A percentile compares a stretch with the other conserved stretches of the same genome.
Evolutionary conservation across 2,888 invertebrate genomes (phyloP).

Genomic region (Hylaea fasciaria): DNA sequence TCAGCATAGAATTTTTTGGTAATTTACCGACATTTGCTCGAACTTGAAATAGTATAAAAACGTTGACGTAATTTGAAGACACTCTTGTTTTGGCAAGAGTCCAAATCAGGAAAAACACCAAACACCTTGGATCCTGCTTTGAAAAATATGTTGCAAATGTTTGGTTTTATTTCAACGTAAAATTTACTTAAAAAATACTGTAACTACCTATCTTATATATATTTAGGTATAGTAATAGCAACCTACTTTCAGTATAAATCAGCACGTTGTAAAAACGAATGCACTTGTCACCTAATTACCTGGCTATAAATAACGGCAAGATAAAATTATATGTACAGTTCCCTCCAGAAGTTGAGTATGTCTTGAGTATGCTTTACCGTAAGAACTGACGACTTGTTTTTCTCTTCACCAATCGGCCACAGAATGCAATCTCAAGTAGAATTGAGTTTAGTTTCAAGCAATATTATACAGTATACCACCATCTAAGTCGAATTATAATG

Average conservation of each 20-base stretch:
- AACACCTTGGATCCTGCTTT: neutral
- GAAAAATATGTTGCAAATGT: neutral
- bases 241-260: constrained; percentile 10
- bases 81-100: neutral
- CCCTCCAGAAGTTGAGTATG: constrained; percentile 26
- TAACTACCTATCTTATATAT: neutral
- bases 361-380: constrained; percentile 36
- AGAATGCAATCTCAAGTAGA: constrained; percentile 13
- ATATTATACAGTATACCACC: constrained; percentile 44
- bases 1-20: no score
- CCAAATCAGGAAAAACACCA: neutral
- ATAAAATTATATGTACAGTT: constrained; percentile 33
- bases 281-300: constrained; percentile 28
- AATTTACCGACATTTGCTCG: no score
- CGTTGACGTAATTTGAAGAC: no score
- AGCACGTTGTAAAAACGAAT: constrained; percentile 23
- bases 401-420: constrained; percentile 40
- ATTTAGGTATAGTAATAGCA: constrained; percentile 8
- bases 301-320: constrained; percentile 31
- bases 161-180: neutral
- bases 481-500: neutral
- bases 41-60: no score
- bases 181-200: neutral
- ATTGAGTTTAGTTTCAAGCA: constrained; percentile 35
- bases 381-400: constrained; percentile 33